Conservation (phyloP, 1,140 invertebrate genomes). For the Phortica variegata region DNA sequence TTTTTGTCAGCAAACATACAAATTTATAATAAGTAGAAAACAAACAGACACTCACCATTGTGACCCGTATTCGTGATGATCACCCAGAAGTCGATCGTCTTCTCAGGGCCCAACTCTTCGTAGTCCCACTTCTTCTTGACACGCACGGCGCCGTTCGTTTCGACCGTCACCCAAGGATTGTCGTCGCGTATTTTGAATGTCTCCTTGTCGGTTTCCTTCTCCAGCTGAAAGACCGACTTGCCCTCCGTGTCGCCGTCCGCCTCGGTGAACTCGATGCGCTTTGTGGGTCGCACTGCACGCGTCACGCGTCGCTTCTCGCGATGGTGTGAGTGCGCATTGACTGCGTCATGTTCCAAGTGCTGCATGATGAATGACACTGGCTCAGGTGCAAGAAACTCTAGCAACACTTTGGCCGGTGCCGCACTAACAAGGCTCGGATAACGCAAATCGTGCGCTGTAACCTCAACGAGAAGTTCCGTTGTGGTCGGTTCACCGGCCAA, state of each 20-base stretch:
- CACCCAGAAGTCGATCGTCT: slow-evolving; percentile 95
- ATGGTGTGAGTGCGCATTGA: slow-evolving; percentile 63
- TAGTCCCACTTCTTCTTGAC: slow-evolving; percentile 97
- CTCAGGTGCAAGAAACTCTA: slow-evolving; percentile 70
- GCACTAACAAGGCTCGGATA: slow-evolving; percentile 69
- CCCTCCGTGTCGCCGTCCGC: slow-evolving; percentile 86
- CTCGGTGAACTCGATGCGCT: slow-evolving; percentile 89
- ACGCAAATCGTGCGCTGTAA: slow-evolving; percentile 80
- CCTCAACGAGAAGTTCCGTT: slow-evolving; percentile 67
- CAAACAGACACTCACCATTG: slow-evolving; percentile 75
- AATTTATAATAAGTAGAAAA: too few relatives aligned
- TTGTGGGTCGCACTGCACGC: slow-evolving; percentile 84
- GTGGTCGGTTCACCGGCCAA: slow-evolving; percentile 74
- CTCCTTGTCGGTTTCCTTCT: slow-evolving; percentile 88
- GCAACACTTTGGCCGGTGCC: slow-evolving; percentile 70
- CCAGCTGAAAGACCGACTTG: slow-evolving; percentile 83
- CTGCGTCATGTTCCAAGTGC: slow-evolving; percentile 59
- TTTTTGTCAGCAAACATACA: too few relatives aligned
- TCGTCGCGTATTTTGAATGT: slow-evolving; percentile 91
- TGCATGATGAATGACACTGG: slow-evolving; percentile 56
- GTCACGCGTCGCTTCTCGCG: slow-evolving; percentile 80
- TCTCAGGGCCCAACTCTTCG: slow-evolving; percentile 91
- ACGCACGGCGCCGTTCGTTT: slow-evolving; percentile 84
- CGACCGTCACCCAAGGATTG: slow-evolving; percentile 91
- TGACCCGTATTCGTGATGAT: slow-evolving; percentile 87